Percentiles rank a stretch among this genome's conserved stretches.
Evolutionary conservation across 2,797 vertebrate genomes (phyloP).

Genomic region (Sebastolobus alascanus): DNA sequence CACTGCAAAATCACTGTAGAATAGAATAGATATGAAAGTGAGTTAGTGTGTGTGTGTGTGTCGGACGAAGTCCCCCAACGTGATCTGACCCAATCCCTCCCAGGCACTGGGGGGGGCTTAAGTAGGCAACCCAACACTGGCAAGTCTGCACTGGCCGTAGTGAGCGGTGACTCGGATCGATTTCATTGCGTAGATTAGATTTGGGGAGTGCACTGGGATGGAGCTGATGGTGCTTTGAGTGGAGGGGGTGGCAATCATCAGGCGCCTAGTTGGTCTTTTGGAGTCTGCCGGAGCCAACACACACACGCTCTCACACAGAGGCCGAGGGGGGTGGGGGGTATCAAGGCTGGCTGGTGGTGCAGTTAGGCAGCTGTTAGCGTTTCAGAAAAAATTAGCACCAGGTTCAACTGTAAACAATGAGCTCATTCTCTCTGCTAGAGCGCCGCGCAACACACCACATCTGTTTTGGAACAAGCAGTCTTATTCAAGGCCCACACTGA

Average conservation of each 20-base stretch:
- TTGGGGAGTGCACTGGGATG: constrained; percentile 61
- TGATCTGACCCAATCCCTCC: constrained; percentile 33
- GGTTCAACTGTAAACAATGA: constrained; percentile 86
- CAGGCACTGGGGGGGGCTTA: constrained; percentile 12
- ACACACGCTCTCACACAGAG: constrained; percentile 26
- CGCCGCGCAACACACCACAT: constrained; percentile 76
- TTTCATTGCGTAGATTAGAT: constrained; percentile 73
- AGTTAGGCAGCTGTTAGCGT: constrained; percentile 83
- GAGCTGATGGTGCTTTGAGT: constrained; percentile 61
- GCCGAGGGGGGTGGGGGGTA: constrained; percentile 26
- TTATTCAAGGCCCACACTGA: constrained; percentile 77
- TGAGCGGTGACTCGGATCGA: constrained; percentile 61
- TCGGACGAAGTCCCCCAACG: constrained; percentile 2
- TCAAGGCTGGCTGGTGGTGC: constrained; percentile 64
- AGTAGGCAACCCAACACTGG: constrained; percentile 61
- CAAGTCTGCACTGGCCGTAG: constrained; percentile 25
- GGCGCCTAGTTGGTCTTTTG: constrained; percentile 68
- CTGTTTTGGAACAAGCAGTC: constrained; percentile 81
- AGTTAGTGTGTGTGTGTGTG: not conserved
- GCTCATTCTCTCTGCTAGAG: constrained; percentile 80
- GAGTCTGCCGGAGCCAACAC: constrained; percentile 59
- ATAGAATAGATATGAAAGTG: not conserved
- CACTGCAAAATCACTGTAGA: not conserved
- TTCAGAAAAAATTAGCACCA: constrained; percentile 85
- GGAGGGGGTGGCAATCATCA: constrained; percentile 50